Base-by-base conservation (phyloP, 2,888 invertebrate species). In the Napeogenes sylphis region DNA sequence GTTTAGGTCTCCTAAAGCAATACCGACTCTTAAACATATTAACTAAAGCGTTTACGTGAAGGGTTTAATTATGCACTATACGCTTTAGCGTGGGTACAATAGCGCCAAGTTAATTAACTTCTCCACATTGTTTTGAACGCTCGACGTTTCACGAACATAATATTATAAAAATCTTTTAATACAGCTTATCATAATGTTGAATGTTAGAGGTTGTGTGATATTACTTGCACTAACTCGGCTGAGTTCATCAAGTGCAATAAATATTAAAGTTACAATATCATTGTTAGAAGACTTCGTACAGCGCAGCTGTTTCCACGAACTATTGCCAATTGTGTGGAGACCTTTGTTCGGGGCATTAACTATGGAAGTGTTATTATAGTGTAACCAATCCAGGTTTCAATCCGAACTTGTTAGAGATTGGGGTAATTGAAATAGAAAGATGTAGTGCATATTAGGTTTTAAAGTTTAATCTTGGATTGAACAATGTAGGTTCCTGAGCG, bases 201-300 rank as follows among this genome's bases (percentile, higher is more conserved):
- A 42, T 61, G 46, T 33, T 12, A 30, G 65, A 65, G 21, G 8
- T 21, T 70, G 71, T 72, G 74, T 73, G 70, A 75, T 71, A 71
- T 70, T 73, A 75, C 74, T 74, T 74, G 75, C 75, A 76, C 77
- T 74, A 78, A 81, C 76, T 80, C 75, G 79, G 73, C 73, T 62
- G 73, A 82, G 83, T 86, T 85, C 85, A 86, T 89, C 82, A 85
- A 87, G 83, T 85, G 84, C 84, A 84, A 90, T 90, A 88, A 89
- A 90, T 90, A 88, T 90, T 90, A 86, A 87, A 88, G 83, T 83
- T 84, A 84, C 84, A 83, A 83, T 85, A 86, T 86, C 86, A 86
- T 90, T 89, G 88, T 88, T 85, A 79, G 80, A 83, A 79, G 80
- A 81, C 77, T 77, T 78, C 74, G 78, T 79, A 73, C 73, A 78